phyloP scores from a whole-genome alignment of 2,113 vertebrate species.

The Sinocyclocheilus anshuiensis region DNA sequence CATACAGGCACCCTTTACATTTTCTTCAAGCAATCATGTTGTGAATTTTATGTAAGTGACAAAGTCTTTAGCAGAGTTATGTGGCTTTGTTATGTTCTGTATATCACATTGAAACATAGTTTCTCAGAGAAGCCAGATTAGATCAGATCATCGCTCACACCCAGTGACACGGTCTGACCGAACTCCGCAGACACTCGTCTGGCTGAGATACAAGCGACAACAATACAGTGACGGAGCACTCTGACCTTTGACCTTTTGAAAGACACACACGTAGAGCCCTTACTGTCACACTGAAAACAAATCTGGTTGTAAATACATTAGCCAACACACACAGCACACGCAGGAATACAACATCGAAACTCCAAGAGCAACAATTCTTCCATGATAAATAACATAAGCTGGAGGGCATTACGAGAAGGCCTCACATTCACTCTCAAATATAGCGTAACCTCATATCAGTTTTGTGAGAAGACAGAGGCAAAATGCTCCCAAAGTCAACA shows the following conservation, averaged over 20 bases:
- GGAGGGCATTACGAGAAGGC: neutral
- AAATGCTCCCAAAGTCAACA: slow-evolving; percentile 44
- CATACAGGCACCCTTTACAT: neutral
- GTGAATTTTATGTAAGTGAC: neutral
- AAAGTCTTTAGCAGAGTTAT: neutral
- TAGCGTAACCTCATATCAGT: slow-evolving; percentile 12
- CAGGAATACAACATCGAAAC: neutral
- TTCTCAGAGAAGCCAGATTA: neutral
- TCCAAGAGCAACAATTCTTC: slow-evolving; percentile 32
- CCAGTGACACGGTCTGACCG: neutral
- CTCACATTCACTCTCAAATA: slow-evolving; percentile 16
- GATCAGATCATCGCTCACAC: slow-evolving; percentile 20
- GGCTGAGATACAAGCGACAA: slow-evolving; percentile 27
- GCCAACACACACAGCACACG: neutral
- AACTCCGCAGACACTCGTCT: neutral
- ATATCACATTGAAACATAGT: too few species aligned
- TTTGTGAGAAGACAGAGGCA: slow-evolving; percentile 34
- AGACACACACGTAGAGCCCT: slow-evolving; percentile 1
- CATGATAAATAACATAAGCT: slow-evolving; percentile 23
- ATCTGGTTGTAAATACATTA: neutral
- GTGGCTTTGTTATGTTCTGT: neutral
- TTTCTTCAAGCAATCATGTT: neutral
- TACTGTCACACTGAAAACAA: neutral
- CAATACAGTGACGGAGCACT: slow-evolving; percentile 3
- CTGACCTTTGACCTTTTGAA: slow-evolving; percentile 21